These are phyloP conservation scores for Phaethon lepturus DNA, from an alignment of 2,113 vertebrate species.

Conservation along the genomic window DNA sequence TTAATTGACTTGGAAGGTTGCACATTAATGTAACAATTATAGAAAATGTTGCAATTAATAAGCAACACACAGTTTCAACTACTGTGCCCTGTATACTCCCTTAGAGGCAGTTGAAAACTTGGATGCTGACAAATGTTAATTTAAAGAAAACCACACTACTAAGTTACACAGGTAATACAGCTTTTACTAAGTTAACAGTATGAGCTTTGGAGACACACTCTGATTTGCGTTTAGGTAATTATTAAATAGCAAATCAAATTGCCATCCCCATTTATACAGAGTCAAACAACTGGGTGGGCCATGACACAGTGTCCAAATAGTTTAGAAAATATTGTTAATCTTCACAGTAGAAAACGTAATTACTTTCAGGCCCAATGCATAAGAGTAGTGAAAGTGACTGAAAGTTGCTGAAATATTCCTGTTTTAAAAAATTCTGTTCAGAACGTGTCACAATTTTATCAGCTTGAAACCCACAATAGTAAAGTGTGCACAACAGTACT, in stretches of 20 bases:
- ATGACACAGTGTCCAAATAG: not conserved
- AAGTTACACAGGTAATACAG: not conserved
- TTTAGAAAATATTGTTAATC: constrained; percentile 1
- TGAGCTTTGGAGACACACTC: not conserved
- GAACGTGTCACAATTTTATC: not conserved
- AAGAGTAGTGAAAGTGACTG: not conserved
- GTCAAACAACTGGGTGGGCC: not conserved
- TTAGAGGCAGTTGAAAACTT: not conserved
- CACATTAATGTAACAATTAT: not conserved
- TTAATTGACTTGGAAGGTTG: not conserved
- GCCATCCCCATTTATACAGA: constrained; percentile 1
- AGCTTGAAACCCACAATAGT: not conserved
- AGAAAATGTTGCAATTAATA: not conserved
- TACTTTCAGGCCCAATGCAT: constrained; percentile 10
- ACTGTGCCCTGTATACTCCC: not conserved
- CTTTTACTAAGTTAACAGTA: not conserved
- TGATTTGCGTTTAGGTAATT: constrained; percentile 11
- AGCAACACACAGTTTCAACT: not conserved
- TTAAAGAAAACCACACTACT: not conserved
- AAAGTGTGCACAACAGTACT: not conserved
- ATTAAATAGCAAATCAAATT: constrained; percentile 41
- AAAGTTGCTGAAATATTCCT: not conserved
- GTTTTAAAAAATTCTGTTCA: not conserved
- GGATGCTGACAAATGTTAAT: not conserved
- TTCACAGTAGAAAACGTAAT: not conserved